Evolutionary conservation across 2,797 vertebrate genomes (phyloP).

Genomic region (Bryconaethiops microstoma): DNA sequence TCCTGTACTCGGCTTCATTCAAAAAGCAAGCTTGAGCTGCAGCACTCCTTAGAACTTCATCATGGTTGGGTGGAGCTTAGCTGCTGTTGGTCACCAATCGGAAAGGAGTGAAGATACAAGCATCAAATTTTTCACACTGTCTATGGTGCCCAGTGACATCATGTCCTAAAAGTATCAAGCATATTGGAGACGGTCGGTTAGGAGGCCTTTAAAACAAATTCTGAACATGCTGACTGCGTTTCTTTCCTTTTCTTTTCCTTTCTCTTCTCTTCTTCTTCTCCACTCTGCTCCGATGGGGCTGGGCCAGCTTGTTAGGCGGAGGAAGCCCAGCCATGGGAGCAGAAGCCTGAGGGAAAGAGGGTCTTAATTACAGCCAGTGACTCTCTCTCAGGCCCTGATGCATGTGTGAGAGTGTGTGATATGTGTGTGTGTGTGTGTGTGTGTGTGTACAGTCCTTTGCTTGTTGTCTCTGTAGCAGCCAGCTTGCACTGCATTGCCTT

Average conservation of each 20-base stretch:
- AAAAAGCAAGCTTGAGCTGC: too few species aligned
- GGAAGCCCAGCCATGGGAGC: constrained; percentile 11
- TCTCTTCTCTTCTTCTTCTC: background rate
- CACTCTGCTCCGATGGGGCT: background rate
- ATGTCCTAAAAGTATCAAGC: background rate
- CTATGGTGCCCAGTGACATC: background rate
- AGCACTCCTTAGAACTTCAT: too few species aligned
- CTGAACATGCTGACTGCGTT: background rate
- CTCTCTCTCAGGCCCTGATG: constrained; percentile 22
- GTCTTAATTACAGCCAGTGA: constrained; percentile 49
- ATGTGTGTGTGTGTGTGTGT: constrained; percentile 10
- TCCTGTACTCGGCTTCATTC: too few species aligned
- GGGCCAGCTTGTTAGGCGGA: constrained; percentile 41
- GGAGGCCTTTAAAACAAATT: background rate
- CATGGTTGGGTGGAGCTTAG: too few species aligned
- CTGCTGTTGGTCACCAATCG: too few species aligned
- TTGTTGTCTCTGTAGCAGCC: background rate
- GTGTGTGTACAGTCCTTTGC: background rate
- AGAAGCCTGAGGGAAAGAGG: constrained; percentile 20
- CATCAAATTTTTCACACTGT: background rate
- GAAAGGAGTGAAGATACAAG: background rate
- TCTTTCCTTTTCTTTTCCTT: background rate
- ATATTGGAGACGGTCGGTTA: background rate
- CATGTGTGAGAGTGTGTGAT: constrained; percentile 12
- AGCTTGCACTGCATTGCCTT: constrained; percentile 1